phyloP scores from a whole-genome alignment of 1,140 invertebrate species.

The Brachionus asplanchnoidis region DNA sequence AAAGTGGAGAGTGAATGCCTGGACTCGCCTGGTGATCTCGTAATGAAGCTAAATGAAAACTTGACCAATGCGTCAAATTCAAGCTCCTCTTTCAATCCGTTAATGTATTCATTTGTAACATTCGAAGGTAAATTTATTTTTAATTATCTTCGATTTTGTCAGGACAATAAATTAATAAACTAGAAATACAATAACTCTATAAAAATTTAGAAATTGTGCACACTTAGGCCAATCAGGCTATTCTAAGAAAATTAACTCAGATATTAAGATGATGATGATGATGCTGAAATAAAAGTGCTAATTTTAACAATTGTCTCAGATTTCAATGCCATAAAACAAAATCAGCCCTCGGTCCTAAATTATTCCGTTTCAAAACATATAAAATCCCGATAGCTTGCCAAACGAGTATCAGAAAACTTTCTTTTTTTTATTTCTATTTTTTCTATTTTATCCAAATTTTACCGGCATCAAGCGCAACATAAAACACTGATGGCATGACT shows the following conservation, averaged over 20 bases:
- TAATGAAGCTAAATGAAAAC: background rate
- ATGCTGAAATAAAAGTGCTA: background rate
- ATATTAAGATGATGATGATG: background rate
- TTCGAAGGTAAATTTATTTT: constrained; percentile 37
- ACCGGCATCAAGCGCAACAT: background rate
- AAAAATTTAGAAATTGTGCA: background rate
- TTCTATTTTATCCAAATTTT: background rate
- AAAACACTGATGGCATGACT: constrained; percentile 15
- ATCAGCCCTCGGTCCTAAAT: background rate
- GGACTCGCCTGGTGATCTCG: background rate
- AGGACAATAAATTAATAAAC: constrained; percentile 21
- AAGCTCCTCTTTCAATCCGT: background rate
- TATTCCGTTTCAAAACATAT: background rate
- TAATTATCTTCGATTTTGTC: constrained; percentile 7
- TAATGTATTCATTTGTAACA: constrained; percentile 39
- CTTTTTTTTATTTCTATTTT: background rate
- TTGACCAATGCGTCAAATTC: background rate
- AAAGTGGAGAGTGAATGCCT: background rate
- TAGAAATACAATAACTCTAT: constrained; percentile 31
- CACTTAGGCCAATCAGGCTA: background rate
- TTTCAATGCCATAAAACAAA: constrained; percentile 36
- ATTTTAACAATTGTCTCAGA: background rate
- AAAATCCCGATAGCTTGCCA: background rate
- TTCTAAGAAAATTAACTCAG: constrained; percentile 4
- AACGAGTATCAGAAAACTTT: background rate